Conservation (phyloP, 2,113 vertebrate species). For the Danio rerio region GRCz12tu NC_133176.1:22021501-22022000, state of each 20-base stretch:
- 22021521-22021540: conserved; percentile 30
- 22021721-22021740: no score
- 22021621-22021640: background rate
- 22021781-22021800: no score
- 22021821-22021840: background rate
- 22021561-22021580: conserved; percentile 17
- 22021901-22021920: conserved; percentile 19
- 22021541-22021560: background rate
- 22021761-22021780: no score
- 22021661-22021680: no score
- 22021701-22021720: no score
- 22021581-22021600: background rate
- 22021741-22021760: no score
- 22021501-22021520: conserved; percentile 42
- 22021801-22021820: no score
- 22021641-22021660: no score
- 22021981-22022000: conserved; percentile 12
- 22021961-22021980: conserved; percentile 37
- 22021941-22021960: conserved; percentile 34
- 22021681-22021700: no score
- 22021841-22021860: background rate
- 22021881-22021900: background rate
- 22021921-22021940: conserved; percentile 26
- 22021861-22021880: background rate
- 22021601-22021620: background rate